A percentile compares a stretch with the other conserved stretches of the same genome.
Evolutionary conservation across 2,797 vertebrate genomes (phyloP).

Genomic region (Mergus octosetaceus): DNA sequence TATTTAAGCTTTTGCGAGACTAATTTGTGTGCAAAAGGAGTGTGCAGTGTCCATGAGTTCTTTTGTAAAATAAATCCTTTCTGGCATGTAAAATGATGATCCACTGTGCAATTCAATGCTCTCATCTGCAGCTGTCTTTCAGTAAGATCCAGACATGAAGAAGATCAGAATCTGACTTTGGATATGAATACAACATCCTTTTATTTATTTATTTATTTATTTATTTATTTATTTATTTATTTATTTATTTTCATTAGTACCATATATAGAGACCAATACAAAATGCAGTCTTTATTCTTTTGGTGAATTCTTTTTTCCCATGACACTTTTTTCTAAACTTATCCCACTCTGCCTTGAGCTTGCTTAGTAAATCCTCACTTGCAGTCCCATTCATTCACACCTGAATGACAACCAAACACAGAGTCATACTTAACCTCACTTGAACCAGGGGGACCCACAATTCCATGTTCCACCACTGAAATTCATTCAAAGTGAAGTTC

Average conservation of each 20-base stretch:
- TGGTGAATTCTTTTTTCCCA: neutral
- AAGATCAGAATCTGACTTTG: neutral
- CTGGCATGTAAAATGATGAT: neutral
- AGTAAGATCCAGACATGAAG: neutral
- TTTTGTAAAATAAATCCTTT: neutral
- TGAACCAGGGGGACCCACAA: neutral
- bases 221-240: neutral
- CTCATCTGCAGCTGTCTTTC: neutral
- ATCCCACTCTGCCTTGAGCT: neutral
- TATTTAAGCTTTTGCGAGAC: neutral
- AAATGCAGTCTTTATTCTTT: neutral
- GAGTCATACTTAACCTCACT: rapidly evolving
- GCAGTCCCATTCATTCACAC: neutral
- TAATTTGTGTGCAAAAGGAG: neutral
- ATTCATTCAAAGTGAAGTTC: neutral
- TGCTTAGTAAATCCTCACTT: neutral
- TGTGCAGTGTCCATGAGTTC: rapidly evolving
- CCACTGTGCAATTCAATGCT: neutral
- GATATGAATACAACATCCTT: neutral
- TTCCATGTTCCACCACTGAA: neutral
- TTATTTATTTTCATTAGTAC: neutral
- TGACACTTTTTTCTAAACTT: neutral
- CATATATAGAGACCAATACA: neutral
- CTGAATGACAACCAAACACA: neutral
- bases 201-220: neutral